phyloP scores from a whole-genome alignment of 2,888 invertebrate species.

The Hirudinaria manillensis region DNA sequence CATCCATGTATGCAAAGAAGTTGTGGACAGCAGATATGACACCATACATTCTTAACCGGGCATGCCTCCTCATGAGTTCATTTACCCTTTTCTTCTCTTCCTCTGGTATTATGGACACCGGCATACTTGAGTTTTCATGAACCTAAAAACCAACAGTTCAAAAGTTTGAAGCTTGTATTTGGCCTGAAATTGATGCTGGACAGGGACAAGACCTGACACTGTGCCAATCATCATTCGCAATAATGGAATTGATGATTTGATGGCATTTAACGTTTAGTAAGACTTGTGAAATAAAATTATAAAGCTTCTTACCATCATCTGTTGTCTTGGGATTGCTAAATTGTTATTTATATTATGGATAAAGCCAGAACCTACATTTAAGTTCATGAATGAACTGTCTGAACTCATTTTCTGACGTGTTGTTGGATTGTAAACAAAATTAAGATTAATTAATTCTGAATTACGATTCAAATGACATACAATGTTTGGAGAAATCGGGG shows the following conservation, averaged over 20 bases:
- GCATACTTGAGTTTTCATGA: conserved; percentile 48
- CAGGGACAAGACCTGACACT: no score
- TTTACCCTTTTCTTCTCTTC: conserved; percentile 54
- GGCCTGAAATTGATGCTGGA: no score
- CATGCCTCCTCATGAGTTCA: conserved; percentile 52
- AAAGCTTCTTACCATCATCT: no score
- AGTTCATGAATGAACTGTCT: no score
- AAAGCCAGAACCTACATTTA: background rate
- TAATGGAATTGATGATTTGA: no score
- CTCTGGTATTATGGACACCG: conserved; percentile 52
- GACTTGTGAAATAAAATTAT: no score
- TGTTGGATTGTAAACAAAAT: no score
- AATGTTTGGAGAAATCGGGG: background rate
- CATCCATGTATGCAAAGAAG: conserved; percentile 48
- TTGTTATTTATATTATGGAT: background rate
- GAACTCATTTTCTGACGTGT: no score
- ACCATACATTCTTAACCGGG: conserved; percentile 52
- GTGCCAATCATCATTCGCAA: no score
- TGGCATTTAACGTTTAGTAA: no score
- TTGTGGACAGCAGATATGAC: conserved; percentile 53
- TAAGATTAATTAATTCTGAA: background rate
- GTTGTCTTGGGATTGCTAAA: no score
- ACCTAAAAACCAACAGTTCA: conserved; percentile 35
- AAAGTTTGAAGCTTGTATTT: background rate
- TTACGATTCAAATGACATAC: background rate